Conservation (phyloP, 2,113 vertebrate genomes). For the Hemichromis elongatus region DNA sequence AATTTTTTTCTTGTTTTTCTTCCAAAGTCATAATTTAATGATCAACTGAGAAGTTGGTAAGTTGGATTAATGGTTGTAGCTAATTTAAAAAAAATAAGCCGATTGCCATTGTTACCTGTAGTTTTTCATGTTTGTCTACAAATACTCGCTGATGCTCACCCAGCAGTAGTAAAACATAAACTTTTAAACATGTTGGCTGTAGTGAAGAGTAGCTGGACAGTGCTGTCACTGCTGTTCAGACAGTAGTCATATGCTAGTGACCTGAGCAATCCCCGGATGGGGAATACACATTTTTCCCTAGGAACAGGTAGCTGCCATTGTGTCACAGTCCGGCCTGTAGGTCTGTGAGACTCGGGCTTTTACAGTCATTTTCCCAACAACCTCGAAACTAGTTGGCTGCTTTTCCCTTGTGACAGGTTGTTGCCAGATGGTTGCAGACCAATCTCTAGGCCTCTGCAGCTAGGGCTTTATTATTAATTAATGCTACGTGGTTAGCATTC, state of each 20-base stretch:
- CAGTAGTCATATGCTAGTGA: background rate
- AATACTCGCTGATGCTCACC: background rate
- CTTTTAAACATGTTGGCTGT: background rate
- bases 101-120: background rate
- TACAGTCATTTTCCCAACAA: too few species aligned
- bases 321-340: too few species aligned
- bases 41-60: background rate
- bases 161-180: background rate
- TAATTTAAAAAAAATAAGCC: background rate
- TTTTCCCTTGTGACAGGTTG: background rate
- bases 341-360: too few species aligned
- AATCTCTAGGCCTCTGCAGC: too few species aligned
- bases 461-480: too few species aligned
- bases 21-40: background rate
- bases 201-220: background rate
- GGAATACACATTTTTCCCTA: background rate
- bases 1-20: background rate
- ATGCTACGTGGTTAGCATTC: too few species aligned
- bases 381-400: too few species aligned
- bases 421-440: background rate
- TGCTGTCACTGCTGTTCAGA: background rate
- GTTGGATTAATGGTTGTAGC: background rate
- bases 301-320: background rate
- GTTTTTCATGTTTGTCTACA: background rate
- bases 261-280: background rate